These are phyloP conservation scores for Xiphias gladius DNA, from an alignment of 2,113 vertebrate species.

Conservation along the genomic window DNA sequence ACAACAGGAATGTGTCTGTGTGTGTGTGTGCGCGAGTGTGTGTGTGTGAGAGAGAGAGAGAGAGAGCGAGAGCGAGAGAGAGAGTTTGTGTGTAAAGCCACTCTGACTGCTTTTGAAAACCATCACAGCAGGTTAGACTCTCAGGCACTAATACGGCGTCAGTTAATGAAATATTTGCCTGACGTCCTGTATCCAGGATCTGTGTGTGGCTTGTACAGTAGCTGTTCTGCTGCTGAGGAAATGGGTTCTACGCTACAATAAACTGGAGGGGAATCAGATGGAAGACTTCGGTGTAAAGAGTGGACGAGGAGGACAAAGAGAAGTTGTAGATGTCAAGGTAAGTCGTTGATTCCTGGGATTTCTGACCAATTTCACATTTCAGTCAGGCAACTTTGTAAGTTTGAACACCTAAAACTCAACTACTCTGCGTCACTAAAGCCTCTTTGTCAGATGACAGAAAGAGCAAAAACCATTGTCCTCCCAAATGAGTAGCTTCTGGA, in stretches of 20 bases:
- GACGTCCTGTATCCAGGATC: not conserved
- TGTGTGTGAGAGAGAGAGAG: not conserved
- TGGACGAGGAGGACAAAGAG: not conserved
- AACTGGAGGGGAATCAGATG: slow-evolving; percentile 44
- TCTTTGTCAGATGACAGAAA: too few relatives aligned
- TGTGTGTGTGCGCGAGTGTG: not conserved
- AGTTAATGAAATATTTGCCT: slow-evolving; percentile 9
- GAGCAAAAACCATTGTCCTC: too few relatives aligned
- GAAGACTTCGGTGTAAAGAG: not conserved
- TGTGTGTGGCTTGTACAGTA: not conserved
- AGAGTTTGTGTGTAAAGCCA: not conserved
- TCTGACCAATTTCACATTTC: too few relatives aligned
- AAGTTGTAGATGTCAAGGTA: slow-evolving; percentile 18
- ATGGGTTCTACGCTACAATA: not conserved
- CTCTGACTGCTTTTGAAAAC: slow-evolving; percentile 1
- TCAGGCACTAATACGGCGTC: not conserved
- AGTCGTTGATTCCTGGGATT: not conserved
- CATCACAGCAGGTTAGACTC: slow-evolving; percentile 13
- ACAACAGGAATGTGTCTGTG: slow-evolving; percentile 18
- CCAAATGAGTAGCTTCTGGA: too few relatives aligned
- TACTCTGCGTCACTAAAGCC: too few relatives aligned
- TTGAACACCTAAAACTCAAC: too few relatives aligned
- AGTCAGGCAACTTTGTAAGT: too few relatives aligned
- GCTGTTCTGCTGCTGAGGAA: not conserved
- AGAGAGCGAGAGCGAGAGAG: not conserved